phyloP scores from a whole-genome alignment of 2,888 invertebrate species.

The Ferrisia virgata region DNA sequence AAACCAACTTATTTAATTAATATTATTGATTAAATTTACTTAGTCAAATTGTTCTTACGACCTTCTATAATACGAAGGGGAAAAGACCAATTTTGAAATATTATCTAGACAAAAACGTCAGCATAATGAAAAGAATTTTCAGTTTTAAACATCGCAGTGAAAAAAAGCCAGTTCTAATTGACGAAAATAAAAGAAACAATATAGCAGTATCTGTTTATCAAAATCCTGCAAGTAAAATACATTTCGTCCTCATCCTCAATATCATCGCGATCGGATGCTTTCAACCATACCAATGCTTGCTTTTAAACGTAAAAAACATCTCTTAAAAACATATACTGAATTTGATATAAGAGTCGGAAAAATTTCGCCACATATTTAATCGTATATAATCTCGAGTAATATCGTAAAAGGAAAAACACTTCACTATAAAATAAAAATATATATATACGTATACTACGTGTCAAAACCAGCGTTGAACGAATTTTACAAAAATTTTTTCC shows the following conservation, averaged over 20 bases:
- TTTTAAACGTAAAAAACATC: not conserved
- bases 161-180: not conserved
- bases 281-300: not conserved
- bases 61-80: not conserved
- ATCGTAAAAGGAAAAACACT: not conserved
- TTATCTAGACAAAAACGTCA: not conserved
- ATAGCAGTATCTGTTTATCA: not conserved
- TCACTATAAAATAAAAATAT: not conserved
- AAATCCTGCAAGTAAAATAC: not conserved
- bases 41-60: not conserved
- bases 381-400: not conserved
- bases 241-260: not conserved
- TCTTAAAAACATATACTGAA: not conserved
- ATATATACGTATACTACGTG: too few relatives aligned
- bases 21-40: not conserved
- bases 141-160: not conserved
- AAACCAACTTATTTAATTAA: constrained; percentile 6
- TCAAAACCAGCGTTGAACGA: not conserved
- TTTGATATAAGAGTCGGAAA: not conserved
- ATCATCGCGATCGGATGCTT: not conserved
- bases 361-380: not conserved
- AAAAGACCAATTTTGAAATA: not conserved
- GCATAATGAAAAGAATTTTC: not conserved
- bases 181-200: not conserved
- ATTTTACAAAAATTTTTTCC: too few relatives aligned